A percentile compares a stretch with the other conserved stretches of the same genome.
Conservation (phyloP, 2,888 invertebrate genomes). For the Euphydryas editha region DNA sequence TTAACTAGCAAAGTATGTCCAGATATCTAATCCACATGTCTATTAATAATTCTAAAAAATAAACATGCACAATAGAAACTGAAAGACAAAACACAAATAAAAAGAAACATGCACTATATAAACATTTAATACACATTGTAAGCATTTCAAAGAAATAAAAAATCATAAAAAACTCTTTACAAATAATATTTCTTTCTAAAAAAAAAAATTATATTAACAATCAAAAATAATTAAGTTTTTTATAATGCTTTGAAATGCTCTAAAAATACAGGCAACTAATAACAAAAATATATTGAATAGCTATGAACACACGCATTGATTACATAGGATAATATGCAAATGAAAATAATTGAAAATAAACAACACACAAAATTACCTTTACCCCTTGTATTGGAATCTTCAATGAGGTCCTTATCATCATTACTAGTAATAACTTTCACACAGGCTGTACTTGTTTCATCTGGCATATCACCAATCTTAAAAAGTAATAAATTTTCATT, state of each 20-base stretch:
- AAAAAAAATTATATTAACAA: background rate
- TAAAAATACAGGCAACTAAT: slow-evolving; percentile 5
- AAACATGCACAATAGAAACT: slow-evolving; percentile 16
- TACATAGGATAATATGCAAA: slow-evolving; percentile 39
- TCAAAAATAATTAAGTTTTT: background rate
- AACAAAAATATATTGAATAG: slow-evolving; percentile 45
- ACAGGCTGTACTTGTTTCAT: slow-evolving; percentile 54
- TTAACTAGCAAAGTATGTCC: too few relatives aligned
- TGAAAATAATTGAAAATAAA: slow-evolving; percentile 24
- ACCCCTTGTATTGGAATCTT: slow-evolving; percentile 26
- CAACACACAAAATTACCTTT: slow-evolving; percentile 43
- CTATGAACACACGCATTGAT: slow-evolving; percentile 74
- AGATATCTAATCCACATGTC: too few relatives aligned
- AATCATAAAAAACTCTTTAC: background rate
- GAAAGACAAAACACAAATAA: background rate
- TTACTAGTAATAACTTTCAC: slow-evolving; percentile 66
- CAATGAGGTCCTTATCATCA: slow-evolving; percentile 45
- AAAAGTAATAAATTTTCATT: slow-evolving; percentile 18
- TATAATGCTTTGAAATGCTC: slow-evolving; percentile 3
- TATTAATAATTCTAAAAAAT: background rate
- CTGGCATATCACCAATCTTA: slow-evolving; percentile 66
- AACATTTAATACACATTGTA: background rate
- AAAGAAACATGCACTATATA: background rate
- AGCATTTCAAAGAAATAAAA: background rate
- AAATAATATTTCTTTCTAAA: background rate